A percentile compares a stretch with the other conserved stretches of the same genome.
These are phyloP conservation scores for Cactoblastis cactorum DNA, from an alignment of 2,888 invertebrate species.

Conservation along the genomic window DNA sequence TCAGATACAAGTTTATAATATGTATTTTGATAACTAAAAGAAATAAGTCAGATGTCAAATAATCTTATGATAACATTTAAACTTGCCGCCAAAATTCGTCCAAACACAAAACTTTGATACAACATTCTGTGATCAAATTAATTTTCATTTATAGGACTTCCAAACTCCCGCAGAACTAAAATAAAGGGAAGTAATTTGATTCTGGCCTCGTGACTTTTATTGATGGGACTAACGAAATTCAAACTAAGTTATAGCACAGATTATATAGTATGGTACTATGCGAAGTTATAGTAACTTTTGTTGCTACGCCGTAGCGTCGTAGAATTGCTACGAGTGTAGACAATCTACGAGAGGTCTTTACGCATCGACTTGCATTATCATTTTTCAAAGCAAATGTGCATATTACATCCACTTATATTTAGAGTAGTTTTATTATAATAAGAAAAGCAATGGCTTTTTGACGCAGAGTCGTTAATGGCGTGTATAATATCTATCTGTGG, in stretches of 20 bases:
- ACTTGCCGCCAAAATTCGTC: neutral
- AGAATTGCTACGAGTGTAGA: constrained; percentile 8
- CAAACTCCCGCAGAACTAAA: neutral
- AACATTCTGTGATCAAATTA: neutral
- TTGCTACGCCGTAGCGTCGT: neutral
- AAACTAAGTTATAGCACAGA: neutral
- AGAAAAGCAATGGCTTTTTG: too few species aligned
- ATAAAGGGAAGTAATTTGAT: neutral
- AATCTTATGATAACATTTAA: neutral
- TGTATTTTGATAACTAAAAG: too few species aligned
- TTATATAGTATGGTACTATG: too few species aligned
- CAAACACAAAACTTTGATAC: neutral
- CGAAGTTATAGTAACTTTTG: too few species aligned
- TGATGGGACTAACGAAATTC: neutral
- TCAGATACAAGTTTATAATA: too few species aligned
- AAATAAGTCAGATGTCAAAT: too few species aligned
- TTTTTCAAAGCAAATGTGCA: too few species aligned
- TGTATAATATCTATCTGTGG: too few species aligned
- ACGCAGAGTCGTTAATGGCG: too few species aligned
- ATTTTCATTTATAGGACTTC: neutral
- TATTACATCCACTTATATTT: too few species aligned
- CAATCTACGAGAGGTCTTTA: neutral
- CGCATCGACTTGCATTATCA: too few species aligned
- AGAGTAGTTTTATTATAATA: too few species aligned
- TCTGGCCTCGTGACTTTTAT: neutral